These are phyloP conservation scores for Drosophila yakuba DNA, from an alignment of 1,140 invertebrate species.

Conservation along the genomic window DNA sequence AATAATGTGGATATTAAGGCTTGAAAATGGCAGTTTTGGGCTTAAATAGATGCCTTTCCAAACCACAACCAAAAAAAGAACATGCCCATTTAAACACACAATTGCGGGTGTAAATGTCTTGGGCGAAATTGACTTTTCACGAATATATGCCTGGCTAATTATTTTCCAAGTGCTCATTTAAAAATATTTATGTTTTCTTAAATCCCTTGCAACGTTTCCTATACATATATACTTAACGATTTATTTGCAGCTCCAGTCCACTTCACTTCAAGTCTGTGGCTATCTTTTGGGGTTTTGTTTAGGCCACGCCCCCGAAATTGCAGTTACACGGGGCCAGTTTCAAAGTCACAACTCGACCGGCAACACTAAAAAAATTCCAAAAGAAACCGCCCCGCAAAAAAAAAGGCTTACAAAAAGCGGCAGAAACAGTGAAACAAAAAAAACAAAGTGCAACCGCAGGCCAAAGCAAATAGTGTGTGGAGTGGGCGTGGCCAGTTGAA, in stretches of 20 bases:
- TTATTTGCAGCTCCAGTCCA: neutral
- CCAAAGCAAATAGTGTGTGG: conserved; percentile 73
- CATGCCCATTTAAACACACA: no score
- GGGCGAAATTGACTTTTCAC: no score
- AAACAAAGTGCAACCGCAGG: conserved; percentile 60
- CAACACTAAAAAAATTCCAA: conserved; percentile 23
- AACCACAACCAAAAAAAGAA: no score
- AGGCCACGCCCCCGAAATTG: conserved; percentile 27
- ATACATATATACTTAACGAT: neutral
- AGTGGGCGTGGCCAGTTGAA: conserved; percentile 63
- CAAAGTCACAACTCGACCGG: conserved; percentile 32
- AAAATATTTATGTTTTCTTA: neutral
- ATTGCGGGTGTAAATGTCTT: no score
- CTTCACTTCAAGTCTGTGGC: neutral
- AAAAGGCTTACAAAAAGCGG: conserved; percentile 8
- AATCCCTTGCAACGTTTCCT: neutral
- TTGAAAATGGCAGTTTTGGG: no score
- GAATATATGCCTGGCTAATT: no score
- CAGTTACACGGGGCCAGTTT: conserved; percentile 10
- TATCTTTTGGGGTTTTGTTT: conserved; percentile 8
- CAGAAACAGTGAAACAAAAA: conserved; percentile 1
- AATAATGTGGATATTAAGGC: no score
- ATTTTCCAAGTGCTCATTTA: neutral
- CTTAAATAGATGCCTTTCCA: no score
- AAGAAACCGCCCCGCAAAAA: conserved; percentile 32